Evolutionary conservation across 1,140 invertebrate species (phyloP).

Genomic region (Coenobita brevimanus): DNA sequence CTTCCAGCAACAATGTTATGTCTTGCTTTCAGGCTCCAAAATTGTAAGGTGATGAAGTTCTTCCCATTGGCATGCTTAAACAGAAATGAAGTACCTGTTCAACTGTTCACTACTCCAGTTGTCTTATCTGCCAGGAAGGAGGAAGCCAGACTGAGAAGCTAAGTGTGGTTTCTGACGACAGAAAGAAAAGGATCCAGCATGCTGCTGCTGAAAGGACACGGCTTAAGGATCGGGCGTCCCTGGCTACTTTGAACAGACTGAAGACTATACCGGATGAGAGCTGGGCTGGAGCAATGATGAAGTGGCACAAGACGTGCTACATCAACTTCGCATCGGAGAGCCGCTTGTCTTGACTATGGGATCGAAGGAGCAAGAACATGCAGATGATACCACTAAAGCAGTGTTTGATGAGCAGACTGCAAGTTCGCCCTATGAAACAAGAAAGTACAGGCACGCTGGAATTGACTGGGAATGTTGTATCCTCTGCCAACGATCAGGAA

Average conservation of each 20-base stretch:
- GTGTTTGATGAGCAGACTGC: neutral
- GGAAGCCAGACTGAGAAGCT: neutral
- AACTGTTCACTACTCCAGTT: too few species aligned
- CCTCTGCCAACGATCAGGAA: neutral
- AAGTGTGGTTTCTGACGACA: neutral
- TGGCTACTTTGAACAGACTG: neutral
- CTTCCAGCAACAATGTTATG: too few species aligned
- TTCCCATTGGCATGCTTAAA: too few species aligned
- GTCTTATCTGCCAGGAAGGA: too few species aligned
- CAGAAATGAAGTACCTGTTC: too few species aligned
- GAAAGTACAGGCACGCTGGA: neutral
- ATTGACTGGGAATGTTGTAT: slow-evolving; percentile 2
- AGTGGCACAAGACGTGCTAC: slow-evolving; percentile 1
- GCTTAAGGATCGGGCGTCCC: neutral
- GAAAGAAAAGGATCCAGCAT: neutral
- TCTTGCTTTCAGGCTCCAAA: too few species aligned
- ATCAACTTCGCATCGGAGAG: neutral
- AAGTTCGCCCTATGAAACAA: neutral
- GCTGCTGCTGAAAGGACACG: slow-evolving; percentile 1
- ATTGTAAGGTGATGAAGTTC: too few species aligned
- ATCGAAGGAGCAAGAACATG: neutral
- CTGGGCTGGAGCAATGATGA: neutral
- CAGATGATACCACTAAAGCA: neutral
- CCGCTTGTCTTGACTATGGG: neutral
- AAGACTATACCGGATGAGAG: neutral